Evolutionary conservation across 2,797 vertebrate genomes (phyloP).

Genomic region (Chrosomus eos): DNA sequence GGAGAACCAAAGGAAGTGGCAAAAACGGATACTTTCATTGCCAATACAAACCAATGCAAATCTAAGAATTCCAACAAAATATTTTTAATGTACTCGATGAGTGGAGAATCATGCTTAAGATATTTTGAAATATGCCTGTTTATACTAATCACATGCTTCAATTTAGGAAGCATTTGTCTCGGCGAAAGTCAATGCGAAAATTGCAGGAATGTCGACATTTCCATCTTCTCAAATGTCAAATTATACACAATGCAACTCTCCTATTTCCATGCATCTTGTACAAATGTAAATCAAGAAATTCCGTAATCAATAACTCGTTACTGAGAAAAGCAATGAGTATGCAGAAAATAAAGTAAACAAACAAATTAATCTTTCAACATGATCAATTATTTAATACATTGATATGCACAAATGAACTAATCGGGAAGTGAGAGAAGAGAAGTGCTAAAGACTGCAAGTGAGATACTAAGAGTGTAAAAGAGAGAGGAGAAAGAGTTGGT

Average conservation of each 20-base stretch:
- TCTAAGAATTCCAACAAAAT: background rate
- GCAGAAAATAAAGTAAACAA: background rate
- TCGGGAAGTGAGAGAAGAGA: slow-evolving; percentile 7
- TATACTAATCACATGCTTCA: background rate
- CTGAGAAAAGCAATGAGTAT: background rate
- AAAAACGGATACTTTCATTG: background rate
- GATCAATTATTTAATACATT: slow-evolving; percentile 21
- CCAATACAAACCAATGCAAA: background rate
- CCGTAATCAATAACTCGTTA: background rate
- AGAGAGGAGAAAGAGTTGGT: background rate
- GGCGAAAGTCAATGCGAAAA: background rate
- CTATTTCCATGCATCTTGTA: background rate
- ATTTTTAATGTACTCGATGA: too few relatives aligned
- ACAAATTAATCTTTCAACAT: background rate
- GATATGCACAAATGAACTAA: background rate
- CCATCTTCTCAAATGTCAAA: background rate
- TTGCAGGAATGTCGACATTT: background rate
- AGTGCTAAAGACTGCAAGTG: slow-evolving; percentile 33
- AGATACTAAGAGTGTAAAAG: slow-evolving; percentile 20
- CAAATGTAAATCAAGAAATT: background rate
- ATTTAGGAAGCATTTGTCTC: background rate
- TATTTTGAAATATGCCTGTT: background rate
- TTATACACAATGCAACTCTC: background rate
- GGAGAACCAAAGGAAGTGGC: background rate
- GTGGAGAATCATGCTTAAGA: background rate